Evolutionary conservation across 2,888 invertebrate genomes (phyloP).

Genomic region (Camptogramma bilineatum): DNA sequence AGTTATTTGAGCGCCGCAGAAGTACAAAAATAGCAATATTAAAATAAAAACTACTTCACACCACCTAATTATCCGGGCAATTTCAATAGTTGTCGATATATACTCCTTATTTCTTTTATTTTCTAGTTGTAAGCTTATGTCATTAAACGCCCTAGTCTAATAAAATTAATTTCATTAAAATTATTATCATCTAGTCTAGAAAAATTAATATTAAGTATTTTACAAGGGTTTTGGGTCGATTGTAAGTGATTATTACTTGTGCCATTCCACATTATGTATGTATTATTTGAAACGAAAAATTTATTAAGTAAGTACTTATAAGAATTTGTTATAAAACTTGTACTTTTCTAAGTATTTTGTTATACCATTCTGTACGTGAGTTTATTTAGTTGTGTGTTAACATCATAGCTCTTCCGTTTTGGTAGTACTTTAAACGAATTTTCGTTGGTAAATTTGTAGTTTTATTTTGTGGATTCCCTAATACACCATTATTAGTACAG

Average conservation of each 20-base stretch:
- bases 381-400: neutral
- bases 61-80: neutral
- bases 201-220: constrained; percentile 43
- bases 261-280: constrained; percentile 37
- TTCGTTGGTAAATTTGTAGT: constrained; percentile 9
- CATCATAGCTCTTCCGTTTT: constrained; percentile 10
- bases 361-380: constrained; percentile 2
- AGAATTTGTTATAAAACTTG: constrained; percentile 12
- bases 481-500: no score
- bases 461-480: neutral
- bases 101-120: constrained; percentile 7
- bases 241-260: constrained; percentile 36
- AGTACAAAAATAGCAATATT: constrained; percentile 25
- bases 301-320: neutral
- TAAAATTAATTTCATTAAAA: constrained; percentile 33
- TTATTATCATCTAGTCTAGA: constrained; percentile 37
- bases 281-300: constrained; percentile 13
- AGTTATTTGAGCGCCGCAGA: constrained; percentile 37
- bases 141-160: constrained; percentile 34
- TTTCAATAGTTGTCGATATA: neutral
- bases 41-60: neutral
- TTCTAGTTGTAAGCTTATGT: constrained; percentile 20
- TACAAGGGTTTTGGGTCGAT: constrained; percentile 55
- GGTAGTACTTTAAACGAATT: constrained; percentile 2
- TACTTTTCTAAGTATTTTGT: constrained; percentile 8